Evolutionary conservation across 1,140 invertebrate genomes (phyloP).

Genomic region (Hyles vespertilio): DNA sequence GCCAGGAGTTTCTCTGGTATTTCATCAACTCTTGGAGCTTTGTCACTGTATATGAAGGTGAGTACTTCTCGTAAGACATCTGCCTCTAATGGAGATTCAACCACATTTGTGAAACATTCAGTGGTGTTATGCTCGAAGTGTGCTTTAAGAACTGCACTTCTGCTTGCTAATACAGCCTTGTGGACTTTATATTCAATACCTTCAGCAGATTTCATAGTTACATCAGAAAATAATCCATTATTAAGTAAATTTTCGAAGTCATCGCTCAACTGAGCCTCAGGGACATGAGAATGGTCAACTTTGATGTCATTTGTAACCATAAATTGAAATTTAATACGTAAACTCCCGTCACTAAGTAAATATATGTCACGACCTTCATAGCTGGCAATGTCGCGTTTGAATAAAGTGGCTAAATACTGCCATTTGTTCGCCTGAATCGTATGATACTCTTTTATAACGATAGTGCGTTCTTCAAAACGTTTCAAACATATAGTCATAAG

Average conservation of each 20-base stretch:
- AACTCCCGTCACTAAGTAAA: constrained; percentile 53
- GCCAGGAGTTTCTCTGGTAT: constrained; percentile 59
- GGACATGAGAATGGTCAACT: constrained; percentile 42
- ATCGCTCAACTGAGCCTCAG: constrained; percentile 50
- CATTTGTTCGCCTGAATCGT: constrained; percentile 62
- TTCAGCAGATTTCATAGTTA: constrained; percentile 59
- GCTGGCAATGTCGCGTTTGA: constrained; percentile 51
- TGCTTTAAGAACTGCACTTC: constrained; percentile 82
- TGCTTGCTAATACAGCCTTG: constrained; percentile 56
- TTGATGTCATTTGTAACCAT: constrained; percentile 59
- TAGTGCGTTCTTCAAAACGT: constrained; percentile 59
- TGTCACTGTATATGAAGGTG: constrained; percentile 82
- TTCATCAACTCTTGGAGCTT: constrained; percentile 75
- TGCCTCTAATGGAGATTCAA: constrained; percentile 76
- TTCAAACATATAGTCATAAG: constrained; percentile 60
- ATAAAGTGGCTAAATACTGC: constrained; percentile 62
- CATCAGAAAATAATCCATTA: constrained; percentile 61
- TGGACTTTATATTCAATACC: constrained; percentile 58
- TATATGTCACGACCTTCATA: constrained; percentile 47
- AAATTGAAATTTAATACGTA: constrained; percentile 62
- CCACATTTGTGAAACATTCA: constrained; percentile 78
- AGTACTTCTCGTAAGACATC: constrained; percentile 81
- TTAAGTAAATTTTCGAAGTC: constrained; percentile 62
- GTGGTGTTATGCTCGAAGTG: constrained; percentile 84
- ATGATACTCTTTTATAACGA: constrained; percentile 60